phyloP scores from a whole-genome alignment of 2,113 vertebrate genomes.

The Pteronura brasiliensis region DNA sequence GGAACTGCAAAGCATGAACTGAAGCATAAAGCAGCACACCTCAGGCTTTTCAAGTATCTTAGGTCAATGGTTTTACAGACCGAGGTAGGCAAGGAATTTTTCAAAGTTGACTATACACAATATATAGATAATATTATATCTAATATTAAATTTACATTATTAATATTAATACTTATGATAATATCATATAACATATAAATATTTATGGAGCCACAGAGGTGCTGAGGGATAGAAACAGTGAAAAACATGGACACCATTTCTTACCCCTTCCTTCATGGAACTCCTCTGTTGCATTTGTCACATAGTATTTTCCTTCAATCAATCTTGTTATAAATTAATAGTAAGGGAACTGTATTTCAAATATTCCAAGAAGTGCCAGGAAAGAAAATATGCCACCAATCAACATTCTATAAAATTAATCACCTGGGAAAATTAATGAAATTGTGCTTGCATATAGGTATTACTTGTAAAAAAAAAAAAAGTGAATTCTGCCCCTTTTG shows the following conservation, averaged over 20 bases:
- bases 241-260: background rate
- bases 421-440: slow-evolving; percentile 16
- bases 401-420: slow-evolving; percentile 13
- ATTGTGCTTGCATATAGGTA: background rate
- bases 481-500: background rate
- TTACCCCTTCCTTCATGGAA: background rate
- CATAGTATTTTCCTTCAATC: background rate
- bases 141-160: background rate
- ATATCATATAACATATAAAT: background rate
- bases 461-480: background rate
- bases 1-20: background rate
- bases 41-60: background rate
- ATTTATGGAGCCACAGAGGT: background rate
- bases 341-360: background rate
- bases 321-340: background rate
- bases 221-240: background rate
- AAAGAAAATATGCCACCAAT: background rate
- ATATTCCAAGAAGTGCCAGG: background rate
- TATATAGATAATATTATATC: background rate
- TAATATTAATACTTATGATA: background rate
- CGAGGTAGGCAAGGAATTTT: background rate
- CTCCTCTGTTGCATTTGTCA: background rate
- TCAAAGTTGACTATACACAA: background rate
- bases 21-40: background rate
- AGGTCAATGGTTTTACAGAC: background rate